Evolutionary conservation across 2,797 vertebrate genomes (phyloP), one percentile per base, ranked within the genome.

Genomic region (Parauchenoglanis ngamensis): DNA sequence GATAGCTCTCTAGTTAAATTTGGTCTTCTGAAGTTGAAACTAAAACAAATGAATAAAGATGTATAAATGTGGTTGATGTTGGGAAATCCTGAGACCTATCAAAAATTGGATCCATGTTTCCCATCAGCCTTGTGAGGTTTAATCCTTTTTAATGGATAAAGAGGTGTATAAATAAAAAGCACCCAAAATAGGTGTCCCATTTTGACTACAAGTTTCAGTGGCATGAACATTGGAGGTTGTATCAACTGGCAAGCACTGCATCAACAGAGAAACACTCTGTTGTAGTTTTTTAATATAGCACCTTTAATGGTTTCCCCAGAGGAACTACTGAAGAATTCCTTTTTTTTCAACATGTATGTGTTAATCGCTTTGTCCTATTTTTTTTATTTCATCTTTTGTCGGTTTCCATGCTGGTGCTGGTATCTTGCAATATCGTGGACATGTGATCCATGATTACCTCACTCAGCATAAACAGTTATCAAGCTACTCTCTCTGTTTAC

Each of bases 401-500:
- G 52, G n/a, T 85, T 88, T 85, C 83, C 87, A 76, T 88, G 84
- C 76, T 82, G 84, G 87, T 88, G 84, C 76, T 82, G 84, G 87
- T 88, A 75, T 85, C 65, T 68, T 25, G 3, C 79, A 82, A 10
- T 25, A 12, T 57, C 46, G n/a, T 83, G 70, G 28, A 83, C 13
- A 44, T 52, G 63, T 40, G 56, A 85, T 76, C 78, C 56, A 85
- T n/a, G 31, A 61, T 61, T 56, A 12, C 28, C 8, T 49, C 7
- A 31, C 63, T 46, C 63, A 68, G 46, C 49, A 17, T 79, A 61
- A 84, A 57, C 31, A 25, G 44, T 35, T 57, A 63, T 84, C 77
- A 75, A 73, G 44, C 83, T 86, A 80, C 59, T 56, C 83, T 54
- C 23, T 86, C 28, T 91, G 87, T 91, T 91, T 87, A 90, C 86